Evolutionary conservation across 2,797 vertebrate genomes (phyloP), one percentile per base, ranked within the genome.

Genomic region (Cyclura pinguis): DNA sequence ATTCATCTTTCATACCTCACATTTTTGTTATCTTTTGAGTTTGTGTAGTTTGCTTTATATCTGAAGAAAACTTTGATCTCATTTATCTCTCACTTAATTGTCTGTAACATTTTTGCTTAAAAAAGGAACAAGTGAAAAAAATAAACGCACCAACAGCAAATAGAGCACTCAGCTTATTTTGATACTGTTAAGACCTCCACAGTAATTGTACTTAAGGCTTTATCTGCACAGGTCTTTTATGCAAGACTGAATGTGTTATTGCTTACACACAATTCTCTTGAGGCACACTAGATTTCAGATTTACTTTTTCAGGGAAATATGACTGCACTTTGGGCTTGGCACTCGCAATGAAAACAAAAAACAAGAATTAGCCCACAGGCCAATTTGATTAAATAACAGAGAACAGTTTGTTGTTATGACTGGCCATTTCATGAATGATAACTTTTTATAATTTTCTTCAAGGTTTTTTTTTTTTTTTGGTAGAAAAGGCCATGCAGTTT

Each of bases 41-140:
- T 93, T 29, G 20, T 86, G 8, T 88, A 92, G 87, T 96, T 96
- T 95, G 86, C 90, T 95, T 93, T 95, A 93, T 91, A 96, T 95
- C 92, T 86, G n/a, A 93, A 92, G 89, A 94, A 78, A 87, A 84
- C 57, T 80, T 88, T 91, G 80, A 86, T 88, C 95, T 96, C 95
- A 97, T 97, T 87, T 96, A 95, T 97, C 95, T 96, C 86, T 50
- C 93, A 94, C 82, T 96, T 96, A 96, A 97, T 96, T 96, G 92
- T 89, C 94, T 96, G 95, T 95, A 91, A 95, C 91, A 94, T 94
- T 94, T 55, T 94, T 91, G 90, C 91, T 89, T 76, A 92, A 93
- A 80, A 64, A 20, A 86, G 27, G 87, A 78, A 74, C 81, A 90
- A 93, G n/a, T 80, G 93, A 24, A 87, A 72, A 80, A 92, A 81